Conservation (phyloP, 53 echinoderm and acorn worm genomes). For the Stichopus horrens region DNA sequence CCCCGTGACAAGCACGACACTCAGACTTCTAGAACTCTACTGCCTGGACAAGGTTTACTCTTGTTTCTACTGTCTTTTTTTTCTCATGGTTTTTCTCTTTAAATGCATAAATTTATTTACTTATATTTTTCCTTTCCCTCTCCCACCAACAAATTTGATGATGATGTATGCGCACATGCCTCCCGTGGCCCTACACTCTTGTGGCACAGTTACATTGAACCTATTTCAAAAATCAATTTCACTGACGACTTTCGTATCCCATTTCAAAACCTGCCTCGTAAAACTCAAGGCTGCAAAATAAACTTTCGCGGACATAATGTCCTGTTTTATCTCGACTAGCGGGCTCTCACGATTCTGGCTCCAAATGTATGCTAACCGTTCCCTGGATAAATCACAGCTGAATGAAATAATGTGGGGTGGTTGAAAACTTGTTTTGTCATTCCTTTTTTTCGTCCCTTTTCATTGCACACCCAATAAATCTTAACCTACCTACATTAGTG, state of each 20-base stretch:
- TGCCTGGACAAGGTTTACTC: too few relatives aligned
- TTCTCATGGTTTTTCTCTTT: too few relatives aligned
- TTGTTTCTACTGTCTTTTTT: too few relatives aligned
- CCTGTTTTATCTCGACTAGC: neutral
- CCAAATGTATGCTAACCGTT: neutral
- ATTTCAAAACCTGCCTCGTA: neutral
- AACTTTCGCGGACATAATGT: neutral
- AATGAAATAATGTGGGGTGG: neutral
- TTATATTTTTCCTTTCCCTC: neutral
- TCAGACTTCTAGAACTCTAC: too few relatives aligned
- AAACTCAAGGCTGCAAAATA: neutral
- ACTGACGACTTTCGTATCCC: neutral
- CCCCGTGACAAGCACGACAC: too few relatives aligned
- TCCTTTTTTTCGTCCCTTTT: neutral
- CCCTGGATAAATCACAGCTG: neutral
- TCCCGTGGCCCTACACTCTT: neutral
- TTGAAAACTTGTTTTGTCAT: neutral
- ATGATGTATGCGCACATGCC: neutral
- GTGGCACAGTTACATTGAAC: neutral
- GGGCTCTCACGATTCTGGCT: neutral
- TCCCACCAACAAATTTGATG: neutral
- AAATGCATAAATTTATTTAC: too few relatives aligned
- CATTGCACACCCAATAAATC: neutral
- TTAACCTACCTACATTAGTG: neutral
- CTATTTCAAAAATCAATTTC: constrained; percentile 3